Evolutionary conservation across 2,113 vertebrate genomes (phyloP).

Genomic region (Zeus faber): DNA sequence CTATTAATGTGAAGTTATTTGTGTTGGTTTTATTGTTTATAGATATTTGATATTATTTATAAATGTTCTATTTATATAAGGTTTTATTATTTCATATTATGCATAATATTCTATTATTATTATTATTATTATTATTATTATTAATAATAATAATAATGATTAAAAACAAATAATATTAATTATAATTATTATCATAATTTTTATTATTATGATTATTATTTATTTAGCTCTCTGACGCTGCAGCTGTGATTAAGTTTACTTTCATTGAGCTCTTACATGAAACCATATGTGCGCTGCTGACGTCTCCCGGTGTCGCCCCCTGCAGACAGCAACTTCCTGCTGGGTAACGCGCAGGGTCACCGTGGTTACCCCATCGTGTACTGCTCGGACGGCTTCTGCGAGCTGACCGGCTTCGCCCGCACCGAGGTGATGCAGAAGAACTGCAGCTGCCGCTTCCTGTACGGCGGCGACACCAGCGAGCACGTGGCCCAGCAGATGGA

Average conservation of each 20-base stretch:
- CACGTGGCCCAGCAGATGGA: conserved; percentile 82
- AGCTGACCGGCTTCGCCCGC: conserved; percentile 89
- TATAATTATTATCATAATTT: neutral
- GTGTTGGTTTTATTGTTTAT: no score
- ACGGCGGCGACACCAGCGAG: conserved; percentile 86
- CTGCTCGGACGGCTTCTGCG: conserved; percentile 96
- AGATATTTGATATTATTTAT: no score
- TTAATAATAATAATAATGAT: neutral
- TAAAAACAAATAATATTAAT: neutral
- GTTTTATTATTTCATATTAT: no score
- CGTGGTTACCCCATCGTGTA: conserved; percentile 94
- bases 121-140: neutral
- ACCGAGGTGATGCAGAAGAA: conserved; percentile 98
- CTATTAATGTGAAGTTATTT: no score
- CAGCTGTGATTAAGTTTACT: no score
- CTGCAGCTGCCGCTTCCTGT: conserved; percentile 91
- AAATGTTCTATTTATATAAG: no score
- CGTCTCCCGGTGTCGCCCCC: neutral
- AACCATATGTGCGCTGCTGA: conserved; percentile 1
- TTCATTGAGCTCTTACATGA: neutral
- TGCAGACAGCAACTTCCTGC: conserved; percentile 95
- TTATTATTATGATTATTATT: neutral
- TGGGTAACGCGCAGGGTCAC: conserved; percentile 92
- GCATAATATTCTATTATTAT: no score
- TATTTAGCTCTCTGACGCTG: neutral